Conservation (phyloP, 2,888 invertebrate genomes). For the Oeneis ivallda region DNA sequence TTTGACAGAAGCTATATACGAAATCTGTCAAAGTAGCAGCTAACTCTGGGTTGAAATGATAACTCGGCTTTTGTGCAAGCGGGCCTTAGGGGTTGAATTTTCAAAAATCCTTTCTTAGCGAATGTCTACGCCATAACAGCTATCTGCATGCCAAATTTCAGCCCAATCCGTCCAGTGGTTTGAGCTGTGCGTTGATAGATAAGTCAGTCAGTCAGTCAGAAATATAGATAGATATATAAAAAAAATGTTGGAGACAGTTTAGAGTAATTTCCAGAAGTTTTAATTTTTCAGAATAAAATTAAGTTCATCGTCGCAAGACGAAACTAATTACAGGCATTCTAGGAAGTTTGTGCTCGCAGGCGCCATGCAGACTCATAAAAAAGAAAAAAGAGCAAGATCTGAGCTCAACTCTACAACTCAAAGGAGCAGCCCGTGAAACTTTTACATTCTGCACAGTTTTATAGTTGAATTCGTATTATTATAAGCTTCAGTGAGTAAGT, state of each 20-base stretch:
- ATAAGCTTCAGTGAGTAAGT: slow-evolving; percentile 4
- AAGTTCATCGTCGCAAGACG: background rate
- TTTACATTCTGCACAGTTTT: slow-evolving; percentile 8
- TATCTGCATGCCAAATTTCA: too few relatives aligned
- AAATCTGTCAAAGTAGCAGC: too few relatives aligned
- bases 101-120: too few relatives aligned
- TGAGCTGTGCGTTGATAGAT: too few relatives aligned
- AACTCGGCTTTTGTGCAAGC: too few relatives aligned
- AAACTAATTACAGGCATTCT: slow-evolving; percentile 4
- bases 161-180: too few relatives aligned
- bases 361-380: slow-evolving; percentile 8
- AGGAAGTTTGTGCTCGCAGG: background rate
- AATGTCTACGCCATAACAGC: too few relatives aligned
- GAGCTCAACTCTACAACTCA: slow-evolving; percentile 14
- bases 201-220: too few relatives aligned
- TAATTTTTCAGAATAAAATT: background rate
- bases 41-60: too few relatives aligned
- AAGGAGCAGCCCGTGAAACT: slow-evolving; percentile 15
- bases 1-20: too few relatives aligned
- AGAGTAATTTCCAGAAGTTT: background rate
- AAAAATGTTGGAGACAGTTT: background rate
- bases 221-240: too few relatives aligned
- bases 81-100: too few relatives aligned
- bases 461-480: slow-evolving; percentile 5
- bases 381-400: slow-evolving; percentile 4